Evolutionary conservation across 2,113 vertebrate genomes (phyloP).

Genomic region (Albula goreensis): DNA sequence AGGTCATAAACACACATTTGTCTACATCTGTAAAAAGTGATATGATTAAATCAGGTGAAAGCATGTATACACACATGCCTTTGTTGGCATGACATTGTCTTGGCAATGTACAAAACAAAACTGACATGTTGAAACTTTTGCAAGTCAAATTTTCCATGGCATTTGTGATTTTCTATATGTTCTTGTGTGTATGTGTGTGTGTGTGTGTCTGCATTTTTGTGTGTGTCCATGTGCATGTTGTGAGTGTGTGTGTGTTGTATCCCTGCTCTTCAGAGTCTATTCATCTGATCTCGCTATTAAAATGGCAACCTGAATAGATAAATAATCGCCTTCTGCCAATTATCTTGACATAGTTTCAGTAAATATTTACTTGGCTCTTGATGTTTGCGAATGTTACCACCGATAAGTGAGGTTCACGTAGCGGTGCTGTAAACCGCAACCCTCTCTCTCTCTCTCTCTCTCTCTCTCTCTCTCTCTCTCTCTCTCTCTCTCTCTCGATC

Average conservation of each 20-base stretch:
- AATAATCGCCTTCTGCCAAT: slow-evolving; percentile 48
- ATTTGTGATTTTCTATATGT: neutral
- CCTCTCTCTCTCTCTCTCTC: slow-evolving; percentile 11
- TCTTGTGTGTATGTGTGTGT: slow-evolving; percentile 13
- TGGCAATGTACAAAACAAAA: neutral
- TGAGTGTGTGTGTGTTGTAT: slow-evolving; percentile 6
- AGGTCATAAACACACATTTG: neutral
- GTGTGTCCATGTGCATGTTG: neutral
- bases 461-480: slow-evolving; percentile 26
- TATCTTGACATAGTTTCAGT: slow-evolving; percentile 46
- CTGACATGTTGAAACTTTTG: neutral
- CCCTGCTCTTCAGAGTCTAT: slow-evolving; percentile 30
- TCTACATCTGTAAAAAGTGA: neutral
- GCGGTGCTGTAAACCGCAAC: neutral
- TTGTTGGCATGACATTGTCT: neutral
- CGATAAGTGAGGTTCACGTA: neutral
- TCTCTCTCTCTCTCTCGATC: slow-evolving; percentile 21
- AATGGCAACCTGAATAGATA: slow-evolving; percentile 43
- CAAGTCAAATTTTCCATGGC: neutral
- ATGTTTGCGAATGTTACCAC: slow-evolving; percentile 16
- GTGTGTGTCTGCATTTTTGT: neutral
- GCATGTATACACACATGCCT: neutral
- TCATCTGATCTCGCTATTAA: slow-evolving; percentile 43
- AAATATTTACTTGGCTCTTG: slow-evolving; percentile 46
- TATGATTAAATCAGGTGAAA: too few species aligned